Base-by-base conservation (phyloP, 2,888 invertebrate genomes). In the Idaea aversata region DNA sequence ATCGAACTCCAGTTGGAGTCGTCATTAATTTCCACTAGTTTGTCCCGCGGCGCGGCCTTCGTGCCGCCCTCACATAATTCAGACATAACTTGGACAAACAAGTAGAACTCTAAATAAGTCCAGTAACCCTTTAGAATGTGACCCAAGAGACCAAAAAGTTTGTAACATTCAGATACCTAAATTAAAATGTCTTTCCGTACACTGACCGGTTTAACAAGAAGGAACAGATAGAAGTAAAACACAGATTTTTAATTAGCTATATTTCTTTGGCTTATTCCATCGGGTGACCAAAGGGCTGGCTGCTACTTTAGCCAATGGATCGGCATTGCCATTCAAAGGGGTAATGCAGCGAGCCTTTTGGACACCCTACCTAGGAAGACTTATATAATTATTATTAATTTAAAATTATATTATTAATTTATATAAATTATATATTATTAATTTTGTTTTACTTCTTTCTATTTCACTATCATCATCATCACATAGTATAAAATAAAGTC, bases 1-100 rank as follows among this genome's bases (percentile, higher is more conserved):
- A 83, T 82, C 75, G 81, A 82, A 79, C 76, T 75, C 59, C 70
- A 66, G 67, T 79, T 77, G 79, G 77, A 77, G 77, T 75, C 72
- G 83, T 88, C 89, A 86, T 90, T 90, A 87, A 88, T 90, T 88
- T 85, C 77, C 88, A 87, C 86, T 88, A 86, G 86, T 83, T 78
- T 74, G 84, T 84, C 85, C 85, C 82, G 80, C 76, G 81, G 77
- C 80, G 77, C 77, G 76, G 78, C 78, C 79, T 86, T 84, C 86
- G 85, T 84, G 85, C 79, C 79, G 80, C 83, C 87, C 84, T 75
- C 78, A 86, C 89, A 90, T 90, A 88, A 90, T 90, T 87, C 78
- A 79, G 77, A 86, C 86, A 88, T 86, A 91, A 90, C 86, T 89
- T 87, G 81, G 79, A 80, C 85, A 87, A 89, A 90, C 88, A 88